phyloP scores from a whole-genome alignment of 2,113 vertebrate species.

The Chamaea fasciata region DNA sequence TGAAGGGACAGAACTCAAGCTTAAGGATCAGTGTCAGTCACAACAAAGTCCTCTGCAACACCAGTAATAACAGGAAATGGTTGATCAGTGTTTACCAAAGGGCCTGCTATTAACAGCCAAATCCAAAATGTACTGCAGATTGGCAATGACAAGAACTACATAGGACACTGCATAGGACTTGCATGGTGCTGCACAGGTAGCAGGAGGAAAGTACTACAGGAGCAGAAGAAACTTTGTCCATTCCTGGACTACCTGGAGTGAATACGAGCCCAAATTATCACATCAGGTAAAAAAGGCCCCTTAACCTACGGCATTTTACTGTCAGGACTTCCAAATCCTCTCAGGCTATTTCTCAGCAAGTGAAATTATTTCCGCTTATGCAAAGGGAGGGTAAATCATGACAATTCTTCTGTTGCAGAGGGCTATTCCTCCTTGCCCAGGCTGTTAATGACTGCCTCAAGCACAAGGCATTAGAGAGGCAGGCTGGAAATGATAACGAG shows the following conservation, averaged over 20 bases:
- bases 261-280: neutral
- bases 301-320: neutral
- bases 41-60: neutral
- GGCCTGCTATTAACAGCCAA: neutral
- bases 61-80: neutral
- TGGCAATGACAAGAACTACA: neutral
- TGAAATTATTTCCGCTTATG: neutral
- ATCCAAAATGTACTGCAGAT: neutral
- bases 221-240: neutral
- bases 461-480: neutral
- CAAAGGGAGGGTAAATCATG: conserved; percentile 1
- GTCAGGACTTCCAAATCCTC: neutral
- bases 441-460: conserved; percentile 23
- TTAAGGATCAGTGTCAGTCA: neutral
- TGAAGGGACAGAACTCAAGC: neutral
- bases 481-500: neutral
- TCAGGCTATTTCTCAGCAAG: neutral
- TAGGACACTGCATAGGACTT: accelerated
- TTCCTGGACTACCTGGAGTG: neutral
- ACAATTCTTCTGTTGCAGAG: neutral
- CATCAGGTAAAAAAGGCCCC: neutral
- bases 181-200: neutral
- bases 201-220: neutral
- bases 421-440: neutral
- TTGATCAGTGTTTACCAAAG: neutral